These are phyloP conservation scores for Heliconius sara DNA, from an alignment of 2,888 invertebrate genomes.

Conservation along the genomic window DNA sequence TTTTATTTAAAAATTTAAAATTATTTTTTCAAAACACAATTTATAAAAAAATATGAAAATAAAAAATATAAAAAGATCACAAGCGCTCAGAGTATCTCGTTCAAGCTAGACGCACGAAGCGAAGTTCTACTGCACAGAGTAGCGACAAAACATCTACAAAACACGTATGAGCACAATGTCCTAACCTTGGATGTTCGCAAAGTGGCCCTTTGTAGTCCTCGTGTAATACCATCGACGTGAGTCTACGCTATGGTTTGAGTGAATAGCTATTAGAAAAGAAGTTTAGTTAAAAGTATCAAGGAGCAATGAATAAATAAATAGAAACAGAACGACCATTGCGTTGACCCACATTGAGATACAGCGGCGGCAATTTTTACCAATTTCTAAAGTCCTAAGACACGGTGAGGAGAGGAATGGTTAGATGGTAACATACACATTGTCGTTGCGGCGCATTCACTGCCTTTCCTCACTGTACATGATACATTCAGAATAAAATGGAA, in stretches of 20 bases:
- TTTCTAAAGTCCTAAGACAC: conserved; percentile 31
- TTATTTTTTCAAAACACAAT: background rate
- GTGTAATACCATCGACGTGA: conserved; percentile 33
- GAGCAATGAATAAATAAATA: background rate
- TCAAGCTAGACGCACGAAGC: conserved; percentile 26
- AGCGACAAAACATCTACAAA: conserved; percentile 21
- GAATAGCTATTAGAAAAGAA: background rate
- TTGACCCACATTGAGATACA: conserved; percentile 40
- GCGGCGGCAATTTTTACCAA: conserved; percentile 24
- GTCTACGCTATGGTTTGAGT: conserved; percentile 35
- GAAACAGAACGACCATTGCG: conserved; percentile 34
- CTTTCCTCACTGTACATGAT: background rate
- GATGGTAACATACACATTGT: background rate
- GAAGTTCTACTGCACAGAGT: background rate
- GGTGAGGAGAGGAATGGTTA: background rate
- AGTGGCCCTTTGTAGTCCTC: conserved; percentile 31
- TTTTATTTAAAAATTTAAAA: background rate
- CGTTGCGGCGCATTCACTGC: background rate
- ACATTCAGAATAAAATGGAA: background rate
- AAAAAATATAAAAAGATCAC: conserved; percentile 27
- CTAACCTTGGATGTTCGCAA: conserved; percentile 17
- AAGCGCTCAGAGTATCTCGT: conserved; percentile 5
- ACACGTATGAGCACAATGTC: conserved; percentile 17
- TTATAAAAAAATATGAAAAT: conserved; percentile 14
- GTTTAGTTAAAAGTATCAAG: background rate